These are phyloP conservation scores for Coturnix japonica DNA, from an alignment of 2,113 vertebrate species.

Conservation along the genomic window DNA sequence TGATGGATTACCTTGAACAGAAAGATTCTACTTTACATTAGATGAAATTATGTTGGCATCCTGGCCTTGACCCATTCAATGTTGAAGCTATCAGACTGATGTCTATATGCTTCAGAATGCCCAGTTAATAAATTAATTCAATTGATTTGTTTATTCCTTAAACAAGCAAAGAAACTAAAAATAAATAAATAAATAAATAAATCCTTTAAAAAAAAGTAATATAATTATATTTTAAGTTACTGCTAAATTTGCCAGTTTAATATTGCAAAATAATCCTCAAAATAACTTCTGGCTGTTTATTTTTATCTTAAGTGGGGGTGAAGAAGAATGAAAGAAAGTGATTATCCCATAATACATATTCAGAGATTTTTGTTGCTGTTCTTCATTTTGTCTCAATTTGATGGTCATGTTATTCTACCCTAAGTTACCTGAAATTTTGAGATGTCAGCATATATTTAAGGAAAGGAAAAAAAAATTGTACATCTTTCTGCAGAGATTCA, in stretches of 20 bases:
- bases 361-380: neutral
- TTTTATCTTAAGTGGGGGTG: neutral
- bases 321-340: rapidly evolving
- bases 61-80: neutral
- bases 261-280: neutral
- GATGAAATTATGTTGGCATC: neutral
- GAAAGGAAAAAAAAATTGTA: rapidly evolving
- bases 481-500: neutral
- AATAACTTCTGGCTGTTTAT: neutral
- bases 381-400: neutral
- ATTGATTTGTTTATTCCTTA: neutral
- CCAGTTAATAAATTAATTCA: neutral
- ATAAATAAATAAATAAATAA: too few species aligned
- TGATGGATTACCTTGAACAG: neutral
- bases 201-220: neutral
- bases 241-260: neutral
- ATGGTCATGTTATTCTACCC: neutral
- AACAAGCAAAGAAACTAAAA: neutral
- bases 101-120: neutral
- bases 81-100: neutral
- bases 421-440: neutral
- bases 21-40: neutral
- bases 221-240: neutral
- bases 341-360: neutral
- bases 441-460: neutral